Evolutionary conservation across 2,113 vertebrate species (phyloP).

Genomic region (Zapus hudsonius): DNA sequence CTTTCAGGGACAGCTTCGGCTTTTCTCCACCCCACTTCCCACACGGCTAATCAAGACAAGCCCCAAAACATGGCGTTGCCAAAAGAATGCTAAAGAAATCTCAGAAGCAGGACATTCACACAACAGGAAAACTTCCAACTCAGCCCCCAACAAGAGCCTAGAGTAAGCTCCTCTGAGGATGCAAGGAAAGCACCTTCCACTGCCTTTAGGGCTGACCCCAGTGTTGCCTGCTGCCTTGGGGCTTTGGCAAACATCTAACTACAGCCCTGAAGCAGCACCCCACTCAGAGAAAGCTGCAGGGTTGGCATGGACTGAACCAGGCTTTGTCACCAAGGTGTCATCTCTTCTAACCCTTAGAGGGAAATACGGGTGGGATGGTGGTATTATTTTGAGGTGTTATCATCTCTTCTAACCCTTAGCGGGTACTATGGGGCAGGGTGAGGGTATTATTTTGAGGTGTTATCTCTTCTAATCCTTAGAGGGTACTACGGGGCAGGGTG

Average conservation of each 20-base stretch:
- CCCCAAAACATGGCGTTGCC: neutral
- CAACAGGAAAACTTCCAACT: neutral
- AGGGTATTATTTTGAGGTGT: too few species aligned
- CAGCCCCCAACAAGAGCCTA: neutral
- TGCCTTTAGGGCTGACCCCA: neutral
- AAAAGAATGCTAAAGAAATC: neutral
- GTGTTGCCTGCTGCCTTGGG: neutral
- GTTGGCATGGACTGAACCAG: accelerated
- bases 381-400: too few species aligned
- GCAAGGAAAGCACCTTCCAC: neutral
- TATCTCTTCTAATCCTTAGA: too few species aligned
- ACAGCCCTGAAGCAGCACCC: neutral
- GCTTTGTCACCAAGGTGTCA: neutral
- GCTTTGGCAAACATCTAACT: neutral
- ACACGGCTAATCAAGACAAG: neutral
- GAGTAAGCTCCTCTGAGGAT: neutral
- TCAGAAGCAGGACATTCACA: neutral
- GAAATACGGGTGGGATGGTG: too few species aligned
- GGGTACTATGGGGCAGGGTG: accelerated
- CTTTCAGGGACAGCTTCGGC: neutral
- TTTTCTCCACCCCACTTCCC: neutral
- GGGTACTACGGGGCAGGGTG: too few species aligned
- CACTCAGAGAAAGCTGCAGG: neutral
- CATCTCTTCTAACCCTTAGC: too few species aligned
- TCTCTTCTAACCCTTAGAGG: neutral